These are phyloP conservation scores for Heteronetta atricapilla DNA, from an alignment of 2,113 vertebrate species.

Conservation along the genomic window DNA sequence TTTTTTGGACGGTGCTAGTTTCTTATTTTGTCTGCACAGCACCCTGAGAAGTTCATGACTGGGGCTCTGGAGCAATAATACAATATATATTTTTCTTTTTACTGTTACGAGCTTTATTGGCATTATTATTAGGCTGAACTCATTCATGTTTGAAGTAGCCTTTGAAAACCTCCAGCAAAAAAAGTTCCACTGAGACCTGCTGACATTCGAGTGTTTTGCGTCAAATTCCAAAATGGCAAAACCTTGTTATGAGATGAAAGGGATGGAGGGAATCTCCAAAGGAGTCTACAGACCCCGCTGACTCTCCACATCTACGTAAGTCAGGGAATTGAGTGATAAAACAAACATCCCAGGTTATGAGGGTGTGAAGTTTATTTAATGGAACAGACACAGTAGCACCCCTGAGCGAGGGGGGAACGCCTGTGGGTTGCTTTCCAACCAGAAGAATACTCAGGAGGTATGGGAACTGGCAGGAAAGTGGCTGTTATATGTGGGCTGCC, in stretches of 20 bases:
- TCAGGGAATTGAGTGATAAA: background rate
- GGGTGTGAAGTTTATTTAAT: background rate
- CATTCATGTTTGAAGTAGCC: background rate
- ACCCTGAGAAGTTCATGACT: background rate
- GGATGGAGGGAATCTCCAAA: background rate
- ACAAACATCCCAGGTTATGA: background rate
- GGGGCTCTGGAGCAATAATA: background rate
- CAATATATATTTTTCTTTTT: background rate
- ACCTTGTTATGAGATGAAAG: background rate
- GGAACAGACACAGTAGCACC: background rate
- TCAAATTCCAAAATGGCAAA: background rate
- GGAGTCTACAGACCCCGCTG: background rate
- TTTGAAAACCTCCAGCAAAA: background rate
- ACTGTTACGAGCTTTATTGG: background rate
- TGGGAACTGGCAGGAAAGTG: background rate
- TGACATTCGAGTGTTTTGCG: background rate
- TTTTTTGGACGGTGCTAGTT: background rate
- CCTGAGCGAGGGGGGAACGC: background rate
- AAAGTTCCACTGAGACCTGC: background rate
- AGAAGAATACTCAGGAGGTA: background rate
- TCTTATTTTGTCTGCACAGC: background rate
- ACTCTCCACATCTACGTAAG: background rate
- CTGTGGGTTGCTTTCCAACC: background rate
- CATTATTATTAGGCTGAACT: background rate
- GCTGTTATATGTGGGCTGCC: background rate